Base-by-base conservation (phyloP, 2,888 invertebrate genomes). In the Rhingia rostrata region DNA sequence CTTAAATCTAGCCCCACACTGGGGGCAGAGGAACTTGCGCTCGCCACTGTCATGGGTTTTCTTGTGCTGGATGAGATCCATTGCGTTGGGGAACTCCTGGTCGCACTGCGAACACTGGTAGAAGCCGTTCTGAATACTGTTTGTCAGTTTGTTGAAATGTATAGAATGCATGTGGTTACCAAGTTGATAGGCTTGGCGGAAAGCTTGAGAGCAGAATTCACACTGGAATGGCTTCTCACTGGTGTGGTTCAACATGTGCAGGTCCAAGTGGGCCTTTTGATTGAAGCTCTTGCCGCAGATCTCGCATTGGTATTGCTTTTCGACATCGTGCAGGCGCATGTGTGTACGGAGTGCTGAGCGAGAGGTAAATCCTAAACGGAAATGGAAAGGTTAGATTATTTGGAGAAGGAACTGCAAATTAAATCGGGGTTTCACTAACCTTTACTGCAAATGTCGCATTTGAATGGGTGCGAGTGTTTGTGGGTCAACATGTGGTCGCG, bases 371-470 rank as follows among this genome's bases (percentile, higher is more conserved):
- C 86, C 87, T 4, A 2, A 32, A 51, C 4, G 33, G 14, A 9
- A 6, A 4, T 3, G 14, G 56, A 45, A 30, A 6, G 5, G 3
- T 43, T 14, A n/a, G 6, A 7, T 4, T 3, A 30, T 4, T 22
- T 14, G 51, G 35, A 10, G 39, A 32, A 6, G 6, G 6, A 9
- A 2, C 30, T 47, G 1, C 12, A 5, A 22, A 22, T 22, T 22
- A 22, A 22, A 2, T 22, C 22, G 53, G 9, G 53, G 0, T 0
- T 22, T 6, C 14, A 35, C 58, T 14, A 4, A 86, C 86, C 86
- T 86, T 88, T 88, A 45, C 86, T 69, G 47, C 88, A 88, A 58
- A 88, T 87, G 56, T 87, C 86, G 32, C 88, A 88, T 60, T 88
- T 88, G 51, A 87, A 88, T 0, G 88, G 88, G 22, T 86, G 87